Base-by-base conservation (phyloP, 2,888 invertebrate genomes). In the Acanthacorydalis orientalis region DNA sequence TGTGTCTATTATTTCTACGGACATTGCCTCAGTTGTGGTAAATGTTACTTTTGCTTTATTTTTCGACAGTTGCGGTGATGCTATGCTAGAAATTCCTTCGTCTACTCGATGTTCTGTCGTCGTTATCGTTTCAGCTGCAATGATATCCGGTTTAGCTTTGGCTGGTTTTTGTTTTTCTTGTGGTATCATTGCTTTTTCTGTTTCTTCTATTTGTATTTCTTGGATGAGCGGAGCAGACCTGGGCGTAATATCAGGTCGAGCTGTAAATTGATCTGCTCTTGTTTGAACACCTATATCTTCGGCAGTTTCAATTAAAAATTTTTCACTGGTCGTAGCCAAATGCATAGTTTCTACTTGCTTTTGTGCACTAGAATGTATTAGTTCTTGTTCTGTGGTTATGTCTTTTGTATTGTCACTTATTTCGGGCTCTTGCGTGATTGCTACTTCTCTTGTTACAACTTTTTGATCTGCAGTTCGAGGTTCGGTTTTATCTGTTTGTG, bases 161-260 rank as follows among this genome's bases (percentile, higher is more conserved):
- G n/a, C 15, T 44, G 33, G 8, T 6, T n/a, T 44, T 31, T 44
- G 11, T 44, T 32, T 33, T 44, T 31, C 32, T 44, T 31, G 33
- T 31, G 3, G 2, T 11, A 23, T 23, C 23, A 23, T 44, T 12
- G 44, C 31, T 31, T 31, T 38, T 12, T 38, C 39, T 11, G 15
- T 12, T 38, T 49, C 49, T 31, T 51, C 47, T 15, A 45, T 23
- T 8, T 40, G 12, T 14, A 46, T 23, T 41, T 53, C 49, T 31
- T 51, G 46, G 7, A 46, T 51, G 6, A 51, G 4, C 31, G 50
- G 41, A 7, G 47, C 52, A 35, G 48, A 48, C 32, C 39, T 38
- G 9, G 48, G 32, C 32, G 43, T 37, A 32, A 51, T 37, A n/a
- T 49, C 44, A 15, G 46, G 44, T n/a, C 31, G 46, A 38, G 49